Evolutionary conservation across 2,113 vertebrate species (phyloP), one percentile per base, ranked within the genome.

Genomic region (Apeltes quadracus): DNA sequence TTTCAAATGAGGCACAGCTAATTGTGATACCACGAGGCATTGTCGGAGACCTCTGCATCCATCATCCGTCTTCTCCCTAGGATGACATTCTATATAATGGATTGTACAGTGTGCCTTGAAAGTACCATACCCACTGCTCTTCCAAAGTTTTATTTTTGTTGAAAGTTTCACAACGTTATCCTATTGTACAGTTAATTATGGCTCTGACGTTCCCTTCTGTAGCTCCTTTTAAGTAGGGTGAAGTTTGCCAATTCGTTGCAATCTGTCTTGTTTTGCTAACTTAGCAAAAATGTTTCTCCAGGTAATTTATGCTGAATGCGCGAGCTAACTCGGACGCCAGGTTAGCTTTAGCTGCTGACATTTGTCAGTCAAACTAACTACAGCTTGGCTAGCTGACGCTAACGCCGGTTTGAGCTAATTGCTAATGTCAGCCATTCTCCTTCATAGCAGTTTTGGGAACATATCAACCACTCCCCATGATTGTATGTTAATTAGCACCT

Each of bases 51-150:
- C 67, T 80, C 71, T 74, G 75, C 61, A 81, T 11, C 65, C 39
- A 39, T 81, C 88, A 83, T 78, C 77, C 63, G 57, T 88, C 81
- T 78, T 59, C 67, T 76, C 51, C 76, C 36, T 66, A 36, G 41
- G 62, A 78, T 72, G 63, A 78, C 59, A 79, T 34, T 74, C 69
- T 27, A 44, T 27, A 44, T 71, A 76, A 83, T 82, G 57, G 46
- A 76, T 79, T 81, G 80, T 69, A 62, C 64, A 79, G 56, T 69
- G 62, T 57, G 61, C 67, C 75, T 75, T 44, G 72, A n/a, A 76
- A 81, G 66, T 65, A 23, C n/a, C n/a, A 11, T 22, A 73, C 62
- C 66, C 84, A 39, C 84, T 72, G 38, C 51, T 61, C 43, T 67
- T 56, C 61, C 70, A 76, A 44, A 59, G 61, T 58, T 69, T 44